Percentiles rank a stretch among this genome's conserved stretches.
phyloP scores from a whole-genome alignment of 2,797 vertebrate species.

The Enteromius trimaculatus region DNA sequence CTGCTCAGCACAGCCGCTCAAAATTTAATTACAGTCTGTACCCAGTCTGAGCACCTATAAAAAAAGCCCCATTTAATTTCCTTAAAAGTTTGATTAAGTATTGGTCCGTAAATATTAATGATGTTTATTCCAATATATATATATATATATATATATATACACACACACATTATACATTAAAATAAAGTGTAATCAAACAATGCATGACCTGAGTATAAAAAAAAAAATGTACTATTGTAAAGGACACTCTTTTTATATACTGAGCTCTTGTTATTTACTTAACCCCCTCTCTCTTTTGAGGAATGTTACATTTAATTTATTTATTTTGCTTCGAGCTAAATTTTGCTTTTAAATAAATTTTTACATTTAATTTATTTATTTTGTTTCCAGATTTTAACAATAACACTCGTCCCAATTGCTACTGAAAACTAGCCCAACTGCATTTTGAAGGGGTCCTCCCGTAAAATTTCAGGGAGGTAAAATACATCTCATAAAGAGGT shows the following conservation, averaged over 20 bases:
- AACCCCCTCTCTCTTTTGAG: background rate
- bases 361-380: background rate
- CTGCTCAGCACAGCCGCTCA: conserved; percentile 16
- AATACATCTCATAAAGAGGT: too few species aligned
- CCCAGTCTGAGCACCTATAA: background rate
- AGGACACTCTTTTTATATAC: background rate
- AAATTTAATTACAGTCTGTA: conserved; percentile 21
- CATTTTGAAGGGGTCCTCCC: too few species aligned
- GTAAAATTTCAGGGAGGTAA: too few species aligned
- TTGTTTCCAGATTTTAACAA: background rate
- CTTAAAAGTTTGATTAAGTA: background rate
- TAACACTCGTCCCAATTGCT: too few species aligned
- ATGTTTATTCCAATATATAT: background rate
- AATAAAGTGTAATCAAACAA: background rate
- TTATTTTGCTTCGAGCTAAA: background rate
- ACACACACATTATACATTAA: too few species aligned
- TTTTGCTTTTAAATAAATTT: too few species aligned
- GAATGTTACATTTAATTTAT: background rate
- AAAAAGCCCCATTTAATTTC: background rate
- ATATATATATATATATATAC: too few species aligned
- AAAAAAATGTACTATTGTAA: background rate
- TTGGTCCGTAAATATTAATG: background rate
- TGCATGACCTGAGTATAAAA: background rate
- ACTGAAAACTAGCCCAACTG: too few species aligned
- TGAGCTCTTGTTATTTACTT: background rate